Evolutionary conservation across 35 echinoderm and acorn worm species (phyloP), one percentile per base, ranked within the genome.

Genomic region (Lytechinus pictus): DNA sequence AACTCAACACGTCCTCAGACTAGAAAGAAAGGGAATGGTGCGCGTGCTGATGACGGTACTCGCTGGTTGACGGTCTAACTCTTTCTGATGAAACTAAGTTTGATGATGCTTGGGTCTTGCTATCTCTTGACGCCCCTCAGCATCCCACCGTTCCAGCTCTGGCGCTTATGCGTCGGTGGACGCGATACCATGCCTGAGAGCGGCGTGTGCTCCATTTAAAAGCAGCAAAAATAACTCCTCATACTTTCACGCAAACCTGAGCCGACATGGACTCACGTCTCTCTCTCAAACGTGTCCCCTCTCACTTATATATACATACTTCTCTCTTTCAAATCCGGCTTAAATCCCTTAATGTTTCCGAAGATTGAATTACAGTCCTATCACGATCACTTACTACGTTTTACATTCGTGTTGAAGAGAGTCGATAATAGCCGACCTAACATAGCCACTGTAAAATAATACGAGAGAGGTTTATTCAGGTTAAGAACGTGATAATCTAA

Each of bases 311-410:
- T 71, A 79, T 79, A 79, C 21, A 79, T 24, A 79, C 66, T 79
- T 79, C 66, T 79, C 66, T 16, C 66, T 16, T 24, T 24, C 66
- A 79, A 79, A 79, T 79, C 66, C 66, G 29, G 44, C 88, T 52
- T 90, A 90, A 90, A 90, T 90, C 88, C 88, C 52, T 90, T 90
- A 90, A 90, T 90, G 88, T 90, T 90, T 54, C 88, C 88, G 88
- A 52, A 52, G 88, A 90, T 90, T 54, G 88, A 52, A 90, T 90
- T 90, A 90, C 88, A 54, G 28, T 24, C 66, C 66, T 79, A 79
- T 79, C 66, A 79, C 1, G 66, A 79, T 79, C 66, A 79, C 66
- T 79, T 79, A 79, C 66, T 24, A n/a, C 66, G 21, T 24, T 79
- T 24, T 79, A 79, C 66, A 79, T 79, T 79, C 66, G n/a, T 79